phyloP scores from a whole-genome alignment of 64 coral and sea anemone genomes.

The Stichodactyla helianthus region DNA sequence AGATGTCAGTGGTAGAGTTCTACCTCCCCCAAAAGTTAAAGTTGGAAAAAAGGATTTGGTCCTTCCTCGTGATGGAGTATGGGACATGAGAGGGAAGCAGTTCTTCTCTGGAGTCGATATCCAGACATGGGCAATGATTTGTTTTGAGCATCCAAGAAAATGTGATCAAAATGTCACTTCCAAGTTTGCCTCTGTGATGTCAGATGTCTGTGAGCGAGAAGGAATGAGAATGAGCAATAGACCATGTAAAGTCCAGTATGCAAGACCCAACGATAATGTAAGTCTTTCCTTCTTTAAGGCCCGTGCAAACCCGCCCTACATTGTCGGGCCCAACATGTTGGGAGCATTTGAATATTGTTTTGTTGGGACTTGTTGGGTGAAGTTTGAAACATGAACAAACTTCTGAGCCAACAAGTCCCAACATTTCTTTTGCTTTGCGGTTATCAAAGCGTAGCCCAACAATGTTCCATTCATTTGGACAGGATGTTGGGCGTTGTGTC shows the following conservation, averaged over 20 bases:
- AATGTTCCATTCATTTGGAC: too few relatives aligned
- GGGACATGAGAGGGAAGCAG: constrained; percentile 68
- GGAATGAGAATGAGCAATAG: constrained; percentile 37
- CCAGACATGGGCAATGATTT: constrained; percentile 54
- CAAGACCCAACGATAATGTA: not conserved
- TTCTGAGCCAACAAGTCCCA: too few relatives aligned
- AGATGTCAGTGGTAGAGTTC: constrained; percentile 53
- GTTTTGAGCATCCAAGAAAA: constrained; percentile 14
- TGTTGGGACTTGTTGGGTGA: too few relatives aligned
- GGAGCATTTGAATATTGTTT: too few relatives aligned
- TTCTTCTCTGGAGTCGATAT: constrained; percentile 43
- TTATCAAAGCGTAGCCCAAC: too few relatives aligned
- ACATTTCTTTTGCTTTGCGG: too few relatives aligned
- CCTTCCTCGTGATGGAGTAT: constrained; percentile 60
- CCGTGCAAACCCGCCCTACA: too few relatives aligned
- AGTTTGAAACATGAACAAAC: too few relatives aligned
- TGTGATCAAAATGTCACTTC: constrained; percentile 30
- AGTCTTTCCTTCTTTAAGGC: not conserved
- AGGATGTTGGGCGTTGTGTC: too few relatives aligned
- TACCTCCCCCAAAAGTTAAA: constrained; percentile 52
- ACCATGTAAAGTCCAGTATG: constrained; percentile 9
- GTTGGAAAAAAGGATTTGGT: constrained; percentile 39
- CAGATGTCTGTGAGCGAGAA: not conserved
- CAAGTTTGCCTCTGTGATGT: constrained; percentile 28
- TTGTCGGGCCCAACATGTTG: too few relatives aligned